Evolutionary conservation across 2,113 vertebrate genomes (phyloP), one percentile per base, ranked within the genome.

Genomic region (Thamnophis sirtalis): DNA sequence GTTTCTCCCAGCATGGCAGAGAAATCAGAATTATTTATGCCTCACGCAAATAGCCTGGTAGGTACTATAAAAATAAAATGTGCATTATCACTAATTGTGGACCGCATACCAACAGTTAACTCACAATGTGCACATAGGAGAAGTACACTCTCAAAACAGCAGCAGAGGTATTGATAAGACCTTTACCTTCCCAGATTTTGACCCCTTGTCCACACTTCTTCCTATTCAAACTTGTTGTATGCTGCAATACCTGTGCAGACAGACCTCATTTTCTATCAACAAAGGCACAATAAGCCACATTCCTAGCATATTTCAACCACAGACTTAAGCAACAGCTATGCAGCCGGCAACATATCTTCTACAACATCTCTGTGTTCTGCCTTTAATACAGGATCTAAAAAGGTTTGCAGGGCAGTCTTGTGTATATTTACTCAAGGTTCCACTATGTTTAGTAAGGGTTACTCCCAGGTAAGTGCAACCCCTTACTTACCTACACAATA

Each of bases 301-400:
- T 89, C 87, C 87, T 89, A 50, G 48, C 87, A 89, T 89, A 89
- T 60, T 92, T 96, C 96, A 95, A 96, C 90, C 94, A 95, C 91
- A 92, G 95, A 95, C 93, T 96, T 97, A 90, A 94, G 94, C 94
- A 96, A 92, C 55, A 93, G 93, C 95, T 95, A 95, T 58, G 92
- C 93, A 95, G 95, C 94, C 91, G 84, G 92, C 96, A 91, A 89
- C 90, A 43, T 94, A 95, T 93, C 58, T 91, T 91, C 92, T 89
- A 94, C 94, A 96, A 93, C 94, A 93, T 96, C 95, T 91, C 91
- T 90, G 92, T n/a, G 95, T 88, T 91, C 89, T 94, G 90, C 93
- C 94, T 93, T 95, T 94, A 96, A 96, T 38, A 96, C 96, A 94
- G 95, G 95, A 89, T 43, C 93, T 90, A 90, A 95, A 94, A 96